Base-by-base conservation (phyloP, 1,140 invertebrate genomes). In the Ceratitis capitata region DNA sequence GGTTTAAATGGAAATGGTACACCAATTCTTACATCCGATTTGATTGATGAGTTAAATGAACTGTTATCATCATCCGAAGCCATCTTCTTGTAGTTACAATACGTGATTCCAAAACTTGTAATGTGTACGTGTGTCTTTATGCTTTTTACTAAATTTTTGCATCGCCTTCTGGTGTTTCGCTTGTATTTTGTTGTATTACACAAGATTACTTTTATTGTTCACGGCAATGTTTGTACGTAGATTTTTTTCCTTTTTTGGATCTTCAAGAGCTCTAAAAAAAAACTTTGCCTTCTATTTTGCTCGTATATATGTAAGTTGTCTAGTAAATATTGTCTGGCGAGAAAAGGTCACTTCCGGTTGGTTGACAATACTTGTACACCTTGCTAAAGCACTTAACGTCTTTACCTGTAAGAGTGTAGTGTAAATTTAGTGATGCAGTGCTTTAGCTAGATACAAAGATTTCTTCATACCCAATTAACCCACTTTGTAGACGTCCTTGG, bases 1-100 rank as follows among this genome's bases (percentile, higher is more conserved):
- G 39, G 69, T 42, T 35, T 78, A 3, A n/a, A 10, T 47, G 35
- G 4, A 23, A 26, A 12, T 14, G 12, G 26, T 23, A 29, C 82
- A 12, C 1, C 16, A 51, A 83, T 12, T 4, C 7, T 51, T 83
- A 26, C 26, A 7, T 16, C 82, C n/a, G 7, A 42, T 53, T 83
- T 53, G 10, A 56, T 32, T 47, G 83, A 61, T 26, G 83, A 45
- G 39, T 61, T 84, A 9, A 51, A 14, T 19, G 85, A 83, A 83
- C 64, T 85, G 35, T 85, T 85, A 5, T 85, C 85, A 26, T 85
- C 86, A 45, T 85, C 85, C 61, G 86, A 85, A 45, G 85, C 49
- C 86, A 86, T 86, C 47, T 61, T 85, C 32, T 14, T 64, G 51
- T 29, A 32, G 56, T 83, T 29, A 49, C 39, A 9, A 29, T 5